Base-by-base conservation (phyloP, 2,113 vertebrate species). In the Chiloscyllium plagiosum region DNA sequence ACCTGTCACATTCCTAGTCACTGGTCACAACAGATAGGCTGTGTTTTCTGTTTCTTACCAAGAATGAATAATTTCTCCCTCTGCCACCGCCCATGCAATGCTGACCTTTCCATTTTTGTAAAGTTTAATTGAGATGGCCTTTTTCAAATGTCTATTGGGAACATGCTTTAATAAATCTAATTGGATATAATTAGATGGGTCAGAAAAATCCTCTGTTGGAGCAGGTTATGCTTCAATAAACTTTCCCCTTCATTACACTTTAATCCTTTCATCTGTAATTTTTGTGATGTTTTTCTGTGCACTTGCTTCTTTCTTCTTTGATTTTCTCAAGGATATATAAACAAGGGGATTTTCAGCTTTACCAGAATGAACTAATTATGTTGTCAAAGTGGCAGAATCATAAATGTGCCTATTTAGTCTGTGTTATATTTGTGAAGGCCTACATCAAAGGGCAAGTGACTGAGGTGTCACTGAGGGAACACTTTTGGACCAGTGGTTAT, bases 111-210 rank as follows among this genome's bases (percentile, higher is more conserved):
- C 50, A 26, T 95, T 72, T 70, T 47, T 52, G 10, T 95, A 29
- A 50, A n/a, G 42, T 72, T 95, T 95, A 95, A 95, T 95, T 66
- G 20, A 68, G 68, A 29, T 93, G 90, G 15, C 66, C 20, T 69
- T 94, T 90, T 24, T 94, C n/a, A 37, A 94, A 22, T 69, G 65
- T 69, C 33, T 24, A 3, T 20, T 69, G n/a, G 92, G 61, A 94
- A 76, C 68, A 29, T 50, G 94, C 24, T 95, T 26, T 95, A 47
- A 52, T 72, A 95, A 95, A 95, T 95, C 24, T 72, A 95, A 95
- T 95, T 95, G 94, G 94, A 52, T 95, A 76, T 95, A 95, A 95
- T 95, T 72, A 95, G 42, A 50, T 33, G 47, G 66, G 94, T 70
- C 66, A 95, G 93, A 94, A 47, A 95, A 52, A 42, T 69, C 47